Evolutionary conservation across 2,797 vertebrate genomes (phyloP), one percentile per base, ranked within the genome.

Genomic region (Melanotaenia boesemani): DNA sequence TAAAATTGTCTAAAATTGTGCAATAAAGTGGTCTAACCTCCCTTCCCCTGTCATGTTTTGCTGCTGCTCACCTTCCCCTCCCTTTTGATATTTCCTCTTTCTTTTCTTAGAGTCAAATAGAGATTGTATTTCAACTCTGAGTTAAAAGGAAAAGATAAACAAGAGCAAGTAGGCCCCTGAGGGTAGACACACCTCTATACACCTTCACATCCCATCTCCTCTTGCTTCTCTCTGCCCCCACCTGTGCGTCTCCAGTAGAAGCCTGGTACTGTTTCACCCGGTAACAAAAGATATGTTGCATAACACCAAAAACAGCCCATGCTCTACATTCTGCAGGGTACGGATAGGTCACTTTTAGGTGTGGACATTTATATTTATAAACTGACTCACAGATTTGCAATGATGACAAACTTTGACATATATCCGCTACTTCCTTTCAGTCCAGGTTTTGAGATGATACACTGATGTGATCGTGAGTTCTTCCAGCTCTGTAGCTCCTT

Each of bases 41-140:
- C 46, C 74, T 63, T 73, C 55, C 62, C 50, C 48, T 79, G 54
- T 83, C 80, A 80, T 78, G 57, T 86, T 85, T 69, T 69, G 63
- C 46, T 2, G 3, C 74, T 30, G 2, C 83, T 75, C 69, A 69
- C 52, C 26, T 68, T 72, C 66, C 48, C 63, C 64, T 67, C 58
- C 66, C 46, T 5, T 48, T 20, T 77, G 60, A 84, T 79, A 84
- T 79, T 87, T 90, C 70, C 59, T 44, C 56, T 82, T 77, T 76
- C 73, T 80, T 75, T 63, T 57, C 16, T 22, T 65, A 54, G 70
- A 67, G 74, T 70, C 6, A 10, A 39, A 46, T 67, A 63, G 75
- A 82, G 89, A 77, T 90, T 78, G 59, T 70, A 84, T 93, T 92
- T 88, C 87, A 89, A 32, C 78, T 83, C 62, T 12, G 62, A 67